These are phyloP conservation scores for Corythornis madagascariensis DNA, from an alignment of 2,113 vertebrate species.

Conservation along the genomic window DNA sequence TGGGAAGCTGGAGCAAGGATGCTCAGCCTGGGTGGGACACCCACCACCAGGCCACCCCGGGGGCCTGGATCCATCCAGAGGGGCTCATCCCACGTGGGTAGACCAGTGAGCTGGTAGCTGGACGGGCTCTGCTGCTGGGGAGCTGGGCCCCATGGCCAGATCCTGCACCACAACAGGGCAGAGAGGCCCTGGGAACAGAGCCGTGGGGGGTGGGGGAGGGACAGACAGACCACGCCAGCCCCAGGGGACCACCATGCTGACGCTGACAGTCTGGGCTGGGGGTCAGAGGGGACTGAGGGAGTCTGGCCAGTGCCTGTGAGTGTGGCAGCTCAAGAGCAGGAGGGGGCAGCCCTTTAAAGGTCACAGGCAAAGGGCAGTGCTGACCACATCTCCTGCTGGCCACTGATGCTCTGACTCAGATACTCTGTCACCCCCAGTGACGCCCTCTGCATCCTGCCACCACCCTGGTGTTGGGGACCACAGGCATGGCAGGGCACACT, in stretches of 20 bases:
- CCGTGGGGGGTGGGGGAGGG: not conserved
- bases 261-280: not conserved
- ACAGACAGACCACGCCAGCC: not conserved
- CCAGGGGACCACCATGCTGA: not conserved
- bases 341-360: conserved; percentile 40
- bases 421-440: not conserved
- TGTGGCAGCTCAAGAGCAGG: not conserved
- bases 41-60: not conserved
- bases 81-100: not conserved
- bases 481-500: rapidly evolving
- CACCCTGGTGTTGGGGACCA: rapidly evolving
- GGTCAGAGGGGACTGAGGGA: not conserved
- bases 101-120: not conserved
- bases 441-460: not conserved
- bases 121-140: rapidly evolving
- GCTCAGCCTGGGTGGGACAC: not conserved
- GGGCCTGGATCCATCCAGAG: rapidly evolving
- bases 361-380: conserved; percentile 26
- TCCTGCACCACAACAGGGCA: not conserved
- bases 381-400: not conserved
- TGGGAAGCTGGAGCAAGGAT: not conserved
- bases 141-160: not conserved
- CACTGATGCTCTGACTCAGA: conserved; percentile 39
- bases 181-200: conserved; percentile 30
- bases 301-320: not conserved